Base-by-base conservation (phyloP, 2,888 invertebrate species). In the Mechanitis messenoides region DNA sequence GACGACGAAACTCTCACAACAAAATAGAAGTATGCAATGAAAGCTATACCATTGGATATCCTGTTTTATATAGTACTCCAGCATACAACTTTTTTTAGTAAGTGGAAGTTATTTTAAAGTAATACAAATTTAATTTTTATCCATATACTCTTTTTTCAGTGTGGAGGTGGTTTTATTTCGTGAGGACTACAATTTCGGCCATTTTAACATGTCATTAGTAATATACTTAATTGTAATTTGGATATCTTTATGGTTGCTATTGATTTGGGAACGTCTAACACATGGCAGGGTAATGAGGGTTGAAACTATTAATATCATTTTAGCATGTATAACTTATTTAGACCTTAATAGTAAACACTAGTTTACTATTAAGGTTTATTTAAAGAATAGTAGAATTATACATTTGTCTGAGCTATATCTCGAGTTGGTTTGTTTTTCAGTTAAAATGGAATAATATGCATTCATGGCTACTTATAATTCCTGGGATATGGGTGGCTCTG, bases 1-100 rank as follows among this genome's bases (percentile, higher is more conserved):
- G 46, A 61, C 57, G 60, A 58, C 58, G 55, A 59, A 61, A 50
- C 20, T 62, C 57, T 47, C 46, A 64, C 53, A 67, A 68, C 57
- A 64, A 74, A 74, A 68, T 81, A 63, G 66, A 72, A 71, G 68
- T 78, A 56, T 89, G 87, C 67, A 76, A 78, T 31, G 88, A 88
- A 71, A 76, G 65, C 31, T 88, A 80, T 64, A 55, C 68, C 46
- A 75, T 72, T 50, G 63, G 53, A 2, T 89, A 85, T 69, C 89
- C 89, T 12, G 68, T 72, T 5, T 53, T 84, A 46, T 81, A 73
- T 58, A 77, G 67, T 50, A 81, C 85, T 59, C 88, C 89, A 33
- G 78, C 85, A 2, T 88, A 86, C 67, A 89, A 89, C 66, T 88
- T 78, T 72, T 89, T 89, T 69, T 89, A 79, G 89, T 89, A 74